A percentile compares a stretch with the other conserved stretches of the same genome.
Evolutionary conservation across 2,797 vertebrate genomes (phyloP).

Genomic region (Chrysocyon brachyurus): DNA sequence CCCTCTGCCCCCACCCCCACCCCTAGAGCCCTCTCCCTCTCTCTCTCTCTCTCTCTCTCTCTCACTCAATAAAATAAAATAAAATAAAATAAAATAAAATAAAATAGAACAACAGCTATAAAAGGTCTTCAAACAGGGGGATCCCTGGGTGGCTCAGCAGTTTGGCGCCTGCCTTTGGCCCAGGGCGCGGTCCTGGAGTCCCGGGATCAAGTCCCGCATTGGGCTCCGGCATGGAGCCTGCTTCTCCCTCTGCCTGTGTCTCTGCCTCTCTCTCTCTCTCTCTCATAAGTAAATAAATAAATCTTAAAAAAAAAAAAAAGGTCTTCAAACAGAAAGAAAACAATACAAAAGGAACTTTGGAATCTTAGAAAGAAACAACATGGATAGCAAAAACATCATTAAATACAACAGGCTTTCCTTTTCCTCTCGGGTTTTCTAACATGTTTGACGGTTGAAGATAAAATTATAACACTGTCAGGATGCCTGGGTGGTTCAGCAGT

Average conservation of each 20-base stretch:
- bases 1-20: no score
- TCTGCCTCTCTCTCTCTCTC: not conserved
- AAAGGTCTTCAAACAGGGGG: no score
- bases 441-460: not conserved
- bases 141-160: no score
- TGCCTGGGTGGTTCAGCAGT: no score
- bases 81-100: no score
- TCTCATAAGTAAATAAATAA: not conserved
- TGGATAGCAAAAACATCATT: not conserved
- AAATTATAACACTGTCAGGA: not conserved
- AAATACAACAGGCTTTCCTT: not conserved
- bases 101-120: no score
- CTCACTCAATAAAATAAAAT: no score
- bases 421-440: not conserved
- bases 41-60: no score
- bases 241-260: not conserved
- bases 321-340: constrained; percentile 3
- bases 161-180: no score
- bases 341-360: not conserved
- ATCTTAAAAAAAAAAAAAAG: not conserved
- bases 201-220: not conserved
- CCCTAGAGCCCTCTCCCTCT: no score
- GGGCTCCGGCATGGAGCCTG: no score
- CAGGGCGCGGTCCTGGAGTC: no score
- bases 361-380: not conserved